These are phyloP conservation scores for Disparrhopalites patrizii DNA, from an alignment of 2,888 invertebrate genomes.

Conservation along the genomic window DNA sequence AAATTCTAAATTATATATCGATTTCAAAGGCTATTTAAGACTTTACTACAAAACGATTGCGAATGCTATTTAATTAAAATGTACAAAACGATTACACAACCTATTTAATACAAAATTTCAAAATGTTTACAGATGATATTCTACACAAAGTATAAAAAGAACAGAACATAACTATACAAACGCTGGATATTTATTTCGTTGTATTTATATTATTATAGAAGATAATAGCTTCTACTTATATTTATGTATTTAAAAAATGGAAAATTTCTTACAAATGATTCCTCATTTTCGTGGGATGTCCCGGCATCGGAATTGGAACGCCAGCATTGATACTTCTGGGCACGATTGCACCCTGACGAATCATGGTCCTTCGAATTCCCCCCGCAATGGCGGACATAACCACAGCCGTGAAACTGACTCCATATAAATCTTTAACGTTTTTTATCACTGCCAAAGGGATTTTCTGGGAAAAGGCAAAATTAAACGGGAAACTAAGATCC, in stretches of 20 bases:
- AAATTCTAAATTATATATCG: no score
- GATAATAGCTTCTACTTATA: background rate
- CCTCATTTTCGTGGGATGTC: slow-evolving; percentile 37
- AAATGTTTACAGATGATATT: background rate
- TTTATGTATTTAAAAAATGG: background rate
- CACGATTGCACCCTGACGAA: slow-evolving; percentile 26
- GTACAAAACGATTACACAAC: background rate
- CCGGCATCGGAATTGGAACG: slow-evolving; percentile 39
- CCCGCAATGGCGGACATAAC: slow-evolving; percentile 36
- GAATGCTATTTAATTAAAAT: no score
- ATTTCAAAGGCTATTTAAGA: no score
- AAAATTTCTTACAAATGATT: slow-evolving; percentile 39
- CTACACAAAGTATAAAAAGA: no score
- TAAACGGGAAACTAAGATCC: slow-evolving; percentile 24
- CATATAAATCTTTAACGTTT: slow-evolving; percentile 35
- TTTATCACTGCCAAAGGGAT: slow-evolving; percentile 38
- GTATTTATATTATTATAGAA: background rate
- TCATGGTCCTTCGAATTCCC: slow-evolving; percentile 35
- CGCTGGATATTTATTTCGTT: background rate
- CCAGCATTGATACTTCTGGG: slow-evolving; percentile 35
- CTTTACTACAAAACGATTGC: no score
- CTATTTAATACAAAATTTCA: background rate
- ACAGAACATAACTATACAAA: no score
- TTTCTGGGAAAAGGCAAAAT: slow-evolving; percentile 30
- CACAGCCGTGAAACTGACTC: slow-evolving; percentile 40